Evolutionary conservation across 2,113 vertebrate species (phyloP).

Genomic region (Lophius piscatorius): DNA sequence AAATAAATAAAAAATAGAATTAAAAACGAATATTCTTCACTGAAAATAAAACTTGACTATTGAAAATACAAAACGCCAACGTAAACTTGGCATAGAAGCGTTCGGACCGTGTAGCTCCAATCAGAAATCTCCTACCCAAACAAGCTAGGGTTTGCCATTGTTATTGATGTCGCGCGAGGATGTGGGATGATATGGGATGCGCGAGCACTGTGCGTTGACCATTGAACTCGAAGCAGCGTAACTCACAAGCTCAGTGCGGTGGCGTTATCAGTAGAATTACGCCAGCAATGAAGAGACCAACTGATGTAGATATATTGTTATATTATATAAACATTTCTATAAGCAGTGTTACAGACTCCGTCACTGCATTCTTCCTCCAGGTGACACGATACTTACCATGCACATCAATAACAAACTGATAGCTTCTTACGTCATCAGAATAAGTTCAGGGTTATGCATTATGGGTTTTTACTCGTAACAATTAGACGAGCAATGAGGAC

Average conservation of each 20-base stretch:
- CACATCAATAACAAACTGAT: constrained; percentile 24
- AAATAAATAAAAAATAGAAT: constrained; percentile 24
- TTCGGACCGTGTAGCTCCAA: constrained; percentile 41
- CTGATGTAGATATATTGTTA: neutral
- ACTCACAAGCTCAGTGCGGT: constrained; percentile 36
- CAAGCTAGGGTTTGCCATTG: constrained; percentile 74
- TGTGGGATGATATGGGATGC: constrained; percentile 62
- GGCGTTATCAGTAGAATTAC: constrained; percentile 18
- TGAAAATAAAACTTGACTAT: constrained; percentile 21
- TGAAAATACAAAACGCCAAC: neutral
- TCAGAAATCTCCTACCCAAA: constrained; percentile 64
- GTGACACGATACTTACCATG: constrained; percentile 27
- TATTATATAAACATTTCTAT: neutral
- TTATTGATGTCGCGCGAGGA: constrained; percentile 72
- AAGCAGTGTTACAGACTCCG: neutral
- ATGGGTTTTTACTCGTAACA: no score
- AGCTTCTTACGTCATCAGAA: constrained; percentile 51
- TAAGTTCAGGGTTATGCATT: constrained; percentile 18
- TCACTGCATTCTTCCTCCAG: constrained; percentile 15
- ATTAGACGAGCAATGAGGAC: no score
- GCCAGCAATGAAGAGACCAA: neutral
- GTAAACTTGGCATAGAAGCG: no score
- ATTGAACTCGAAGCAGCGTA: constrained; percentile 52
- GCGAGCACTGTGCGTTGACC: constrained; percentile 61
- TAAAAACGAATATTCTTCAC: neutral